These are phyloP conservation scores for Listronotus oregonensis DNA, from an alignment of 1,140 invertebrate genomes.

Conservation along the genomic window DNA sequence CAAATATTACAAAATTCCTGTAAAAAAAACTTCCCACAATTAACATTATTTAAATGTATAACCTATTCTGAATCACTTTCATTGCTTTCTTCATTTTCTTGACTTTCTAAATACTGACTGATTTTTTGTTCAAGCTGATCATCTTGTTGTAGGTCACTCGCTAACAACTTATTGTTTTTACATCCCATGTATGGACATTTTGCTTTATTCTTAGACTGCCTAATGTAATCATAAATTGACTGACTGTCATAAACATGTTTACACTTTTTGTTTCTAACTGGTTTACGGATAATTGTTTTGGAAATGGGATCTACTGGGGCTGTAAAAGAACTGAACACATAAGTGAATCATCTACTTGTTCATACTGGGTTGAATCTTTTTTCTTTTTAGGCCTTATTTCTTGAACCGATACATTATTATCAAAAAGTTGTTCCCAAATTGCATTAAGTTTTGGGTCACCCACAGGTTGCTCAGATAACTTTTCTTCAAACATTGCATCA, in stretches of 20 bases:
- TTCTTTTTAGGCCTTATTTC: slow-evolving; percentile 36
- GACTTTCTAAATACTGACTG: slow-evolving; percentile 24
- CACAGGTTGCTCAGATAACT: slow-evolving; percentile 22
- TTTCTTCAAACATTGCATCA: slow-evolving; percentile 38
- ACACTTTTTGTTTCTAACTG: slow-evolving; percentile 43
- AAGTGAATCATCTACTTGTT: slow-evolving; percentile 41
- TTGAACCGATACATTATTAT: slow-evolving; percentile 22
- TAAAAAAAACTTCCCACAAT: too few species aligned
- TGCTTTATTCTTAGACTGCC: slow-evolving; percentile 40
- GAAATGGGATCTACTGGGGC: slow-evolving; percentile 47
- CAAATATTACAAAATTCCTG: too few species aligned
- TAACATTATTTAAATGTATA: too few species aligned
- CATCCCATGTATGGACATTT: slow-evolving; percentile 50
- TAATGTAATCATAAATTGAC: slow-evolving; percentile 44
- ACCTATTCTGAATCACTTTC: too few species aligned
- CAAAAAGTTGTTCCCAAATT: slow-evolving; percentile 40
- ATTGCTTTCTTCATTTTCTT: slow-evolving; percentile 9
- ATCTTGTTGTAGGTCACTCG: slow-evolving; percentile 41
- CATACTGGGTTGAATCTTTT: slow-evolving; percentile 29
- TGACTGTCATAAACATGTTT: slow-evolving; percentile 46
- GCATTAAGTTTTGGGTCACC: slow-evolving; percentile 24
- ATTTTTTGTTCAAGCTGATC: slow-evolving; percentile 34
- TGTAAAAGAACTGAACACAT: slow-evolving; percentile 42
- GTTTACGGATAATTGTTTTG: slow-evolving; percentile 43
- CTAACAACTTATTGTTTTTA: slow-evolving; percentile 37